A percentile compares a stretch with the other conserved stretches of the same genome.
phyloP scores from a whole-genome alignment of 2,888 invertebrate species.

The Drosophila parthenogenetica region DNA sequence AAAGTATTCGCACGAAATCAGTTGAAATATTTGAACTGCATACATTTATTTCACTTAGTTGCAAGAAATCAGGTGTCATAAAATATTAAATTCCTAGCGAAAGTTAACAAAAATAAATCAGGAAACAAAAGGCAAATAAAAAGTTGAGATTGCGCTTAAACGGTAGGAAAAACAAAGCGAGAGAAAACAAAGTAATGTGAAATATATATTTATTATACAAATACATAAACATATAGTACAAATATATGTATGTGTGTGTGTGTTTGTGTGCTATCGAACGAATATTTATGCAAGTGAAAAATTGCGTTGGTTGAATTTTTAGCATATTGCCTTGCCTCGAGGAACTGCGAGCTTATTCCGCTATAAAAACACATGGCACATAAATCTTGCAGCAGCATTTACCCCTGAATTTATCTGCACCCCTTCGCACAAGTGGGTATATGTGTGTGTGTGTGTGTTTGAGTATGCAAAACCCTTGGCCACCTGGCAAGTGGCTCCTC shows the following conservation, averaged over 20 bases:
- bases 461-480: constrained; percentile 27
- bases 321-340: constrained; percentile 68
- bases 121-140: constrained; percentile 34
- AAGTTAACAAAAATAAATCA: not conserved
- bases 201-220: too few species aligned
- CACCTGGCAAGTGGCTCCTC: constrained; percentile 53
- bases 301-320: constrained; percentile 64
- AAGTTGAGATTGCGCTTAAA: constrained; percentile 63
- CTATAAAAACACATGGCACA: constrained; percentile 69
- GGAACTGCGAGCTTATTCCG: constrained; percentile 39
- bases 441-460: constrained; percentile 1
- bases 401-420: not conserved
- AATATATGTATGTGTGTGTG: not conserved
- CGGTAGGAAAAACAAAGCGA: constrained; percentile 23
- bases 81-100: too few species aligned
- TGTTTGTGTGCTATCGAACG: constrained; percentile 43
- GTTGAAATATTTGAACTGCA: too few species aligned
- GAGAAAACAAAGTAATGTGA: constrained; percentile 14
- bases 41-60: too few species aligned
- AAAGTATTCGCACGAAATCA: too few species aligned
- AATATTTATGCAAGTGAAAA: constrained; percentile 65
- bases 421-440: not conserved
- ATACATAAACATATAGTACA: too few species aligned
- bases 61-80: too few species aligned
- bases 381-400: constrained; percentile 62